These are phyloP conservation scores for Climacteris rufus DNA, from an alignment of 2,113 vertebrate genomes.

Conservation along the genomic window DNA sequence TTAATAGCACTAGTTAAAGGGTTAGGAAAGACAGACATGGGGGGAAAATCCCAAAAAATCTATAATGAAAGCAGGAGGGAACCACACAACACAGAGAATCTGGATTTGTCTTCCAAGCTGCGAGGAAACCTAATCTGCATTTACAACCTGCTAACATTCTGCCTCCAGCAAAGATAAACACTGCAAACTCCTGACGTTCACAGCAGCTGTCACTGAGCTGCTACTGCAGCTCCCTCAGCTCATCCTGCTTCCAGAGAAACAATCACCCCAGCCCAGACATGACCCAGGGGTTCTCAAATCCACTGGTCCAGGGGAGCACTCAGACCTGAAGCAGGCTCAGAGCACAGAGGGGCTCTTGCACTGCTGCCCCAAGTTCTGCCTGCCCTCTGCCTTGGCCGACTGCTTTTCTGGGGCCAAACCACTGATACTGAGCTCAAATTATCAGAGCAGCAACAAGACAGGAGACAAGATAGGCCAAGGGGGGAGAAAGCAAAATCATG, in stretches of 20 bases:
- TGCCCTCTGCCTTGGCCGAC: not conserved
- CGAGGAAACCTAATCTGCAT: slow-evolving; percentile 29
- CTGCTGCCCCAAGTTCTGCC: not conserved
- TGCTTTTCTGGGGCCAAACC: not conserved
- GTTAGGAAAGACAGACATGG: not conserved
- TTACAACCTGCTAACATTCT: slow-evolving; percentile 37
- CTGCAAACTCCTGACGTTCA: not conserved
- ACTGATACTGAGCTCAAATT: not conserved
- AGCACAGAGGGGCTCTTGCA: not conserved
- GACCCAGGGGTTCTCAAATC: not conserved
- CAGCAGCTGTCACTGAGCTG: not conserved
- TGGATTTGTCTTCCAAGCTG: not conserved
- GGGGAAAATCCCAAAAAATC: fast-evolving
- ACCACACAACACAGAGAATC: not conserved
- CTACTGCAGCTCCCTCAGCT: not conserved
- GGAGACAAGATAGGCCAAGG: not conserved
- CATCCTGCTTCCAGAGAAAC: not conserved
- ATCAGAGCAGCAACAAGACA: not conserved
- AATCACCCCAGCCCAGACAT: not conserved
- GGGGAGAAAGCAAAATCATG: not conserved
- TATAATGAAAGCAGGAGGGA: not conserved
- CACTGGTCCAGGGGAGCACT: not conserved
- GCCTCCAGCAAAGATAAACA: slow-evolving; percentile 45
- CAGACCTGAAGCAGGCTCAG: not conserved
- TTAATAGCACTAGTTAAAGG: not conserved